A percentile compares a stretch with the other conserved stretches of the same genome.
Evolutionary conservation across 1,140 invertebrate species (phyloP).

Genomic region (Metopolophium dirhodum): DNA sequence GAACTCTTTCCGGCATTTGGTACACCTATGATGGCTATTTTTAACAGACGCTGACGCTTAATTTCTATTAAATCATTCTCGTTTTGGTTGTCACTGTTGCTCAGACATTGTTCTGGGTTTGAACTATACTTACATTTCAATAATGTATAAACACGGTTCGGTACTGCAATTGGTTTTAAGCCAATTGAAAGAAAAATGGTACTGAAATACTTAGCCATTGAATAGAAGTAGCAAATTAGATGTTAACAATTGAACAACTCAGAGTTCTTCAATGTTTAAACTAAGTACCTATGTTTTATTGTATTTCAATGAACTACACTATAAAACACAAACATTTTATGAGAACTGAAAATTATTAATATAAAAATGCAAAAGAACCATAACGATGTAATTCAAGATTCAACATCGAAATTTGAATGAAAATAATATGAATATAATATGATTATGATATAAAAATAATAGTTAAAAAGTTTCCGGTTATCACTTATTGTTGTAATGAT

Average conservation of each 20-base stretch:
- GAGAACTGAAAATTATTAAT: no score
- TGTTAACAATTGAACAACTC: not conserved
- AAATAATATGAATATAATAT: no score
- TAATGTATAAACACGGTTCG: not conserved
- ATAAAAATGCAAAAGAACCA: no score
- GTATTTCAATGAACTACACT: no score
- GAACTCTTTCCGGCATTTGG: slow-evolving; percentile 96
- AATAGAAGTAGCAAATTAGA: not conserved
- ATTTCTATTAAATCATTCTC: not conserved
- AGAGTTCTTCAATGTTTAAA: no score
- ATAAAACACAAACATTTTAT: no score
- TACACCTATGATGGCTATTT: slow-evolving; percentile 85
- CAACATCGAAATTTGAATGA: no score
- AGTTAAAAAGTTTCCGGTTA: no score
- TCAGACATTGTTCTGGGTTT: not conserved
- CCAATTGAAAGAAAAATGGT: not conserved
- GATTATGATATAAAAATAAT: no score
- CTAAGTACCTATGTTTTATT: no score
- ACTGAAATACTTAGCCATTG: slow-evolving; percentile 12
- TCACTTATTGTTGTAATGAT: no score
- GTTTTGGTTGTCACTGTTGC: not conserved
- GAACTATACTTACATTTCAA: not conserved
- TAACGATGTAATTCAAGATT: no score
- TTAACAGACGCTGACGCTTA: slow-evolving; percentile 67
- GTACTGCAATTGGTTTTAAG: not conserved